Evolutionary conservation across 2,888 invertebrate species (phyloP), one percentile per base, ranked within the genome.

Genomic region (Dilophus febrilis): DNA sequence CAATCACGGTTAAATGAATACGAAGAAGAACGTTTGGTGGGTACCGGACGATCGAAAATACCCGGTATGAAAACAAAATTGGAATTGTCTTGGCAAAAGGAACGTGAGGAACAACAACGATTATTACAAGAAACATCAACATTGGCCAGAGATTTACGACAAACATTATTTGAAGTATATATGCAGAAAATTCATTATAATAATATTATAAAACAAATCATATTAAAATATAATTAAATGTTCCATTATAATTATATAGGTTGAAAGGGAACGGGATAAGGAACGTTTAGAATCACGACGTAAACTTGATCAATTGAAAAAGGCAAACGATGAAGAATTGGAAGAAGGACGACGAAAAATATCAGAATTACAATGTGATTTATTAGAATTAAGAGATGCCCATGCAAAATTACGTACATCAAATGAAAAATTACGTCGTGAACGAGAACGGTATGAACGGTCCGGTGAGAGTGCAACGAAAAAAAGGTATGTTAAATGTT

Each of bases 61-160:
- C 82, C 85, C 1, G 90, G 88, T 4, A 66, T 85, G 49, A 79
- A 83, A 51, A 85, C 90, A 2, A 75, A 84, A 39, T 77, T 91
- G 71, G 90, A 91, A 57, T 65, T 91, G 13, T 86, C 88, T 1
- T 91, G 91, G 91, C 88, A 88, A 53, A 91, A 88, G 56, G 91
- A 91, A 59, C 69, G 91, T 17, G 87, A 88, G 57, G 90, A 91
- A 52, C 87, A 88, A 52, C 88, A 88, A 49, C 68, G 88, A n/a
- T 61, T 91, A 30, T 63, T 91, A 26, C 86, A 87, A 56, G 91
- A 91, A 64, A 87, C 88, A 0, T 85, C 87, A 30, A 88, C 87
- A 0, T 67, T 91, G 43, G 88, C 90, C 1, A 67, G 87, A 44
- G 91, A 91, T 58, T 64, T 91, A 36, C 67, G 87, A 12, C 88